Base-by-base conservation (phyloP, 2,888 invertebrate species). In the Drosophila histrio region DNA sequence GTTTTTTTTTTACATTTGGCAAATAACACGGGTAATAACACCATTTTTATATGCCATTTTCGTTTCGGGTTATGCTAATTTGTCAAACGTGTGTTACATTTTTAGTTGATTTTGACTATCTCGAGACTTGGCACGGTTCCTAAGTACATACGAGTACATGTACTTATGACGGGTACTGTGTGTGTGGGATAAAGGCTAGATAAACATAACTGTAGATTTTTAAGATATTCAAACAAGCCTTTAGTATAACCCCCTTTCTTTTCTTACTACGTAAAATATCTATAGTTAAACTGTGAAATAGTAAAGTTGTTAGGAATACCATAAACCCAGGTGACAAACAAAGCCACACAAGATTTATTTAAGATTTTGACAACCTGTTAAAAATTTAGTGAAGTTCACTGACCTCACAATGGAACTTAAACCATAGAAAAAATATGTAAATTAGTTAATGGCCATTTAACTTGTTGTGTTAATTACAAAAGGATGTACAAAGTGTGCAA, bases 1-100 rank as follows among this genome's bases (percentile, higher is more conserved):
- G n/a, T 32, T 53, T 28, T 46, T 46, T 56, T 49, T 17, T 61
- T 54, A 34, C 38, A 30, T 61, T 65, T 54, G 57, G n/a, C 66
- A 71, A 59, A 50, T 64, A 58, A 79, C 60, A 39, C 60, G 43
- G 50, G 70, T 53, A 78, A 76, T 74, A 79, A 78, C 70, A 78
- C 66, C 67, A 77, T 71, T 77, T 81, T 84, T 70, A 81, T 81
- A 63, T 47, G 44, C 77, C 73, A 81, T 67, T 70, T 63, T 68
- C 30, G 61, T 43, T 72, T 71, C 32, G 39, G 39, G 32, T 62
- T 57, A 77, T 67, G 77, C 59, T 57, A 68, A 73, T 77, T 69
- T 77, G 53, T 53, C 30, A 50, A 77, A 69, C 73, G 81, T 84
- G 81, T 81, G 79, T 74, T 67, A 81, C 64, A 79, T 79, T 84